These are phyloP conservation scores for Trogon surrucura DNA, from an alignment of 2,113 vertebrate species.

Conservation along the genomic window DNA sequence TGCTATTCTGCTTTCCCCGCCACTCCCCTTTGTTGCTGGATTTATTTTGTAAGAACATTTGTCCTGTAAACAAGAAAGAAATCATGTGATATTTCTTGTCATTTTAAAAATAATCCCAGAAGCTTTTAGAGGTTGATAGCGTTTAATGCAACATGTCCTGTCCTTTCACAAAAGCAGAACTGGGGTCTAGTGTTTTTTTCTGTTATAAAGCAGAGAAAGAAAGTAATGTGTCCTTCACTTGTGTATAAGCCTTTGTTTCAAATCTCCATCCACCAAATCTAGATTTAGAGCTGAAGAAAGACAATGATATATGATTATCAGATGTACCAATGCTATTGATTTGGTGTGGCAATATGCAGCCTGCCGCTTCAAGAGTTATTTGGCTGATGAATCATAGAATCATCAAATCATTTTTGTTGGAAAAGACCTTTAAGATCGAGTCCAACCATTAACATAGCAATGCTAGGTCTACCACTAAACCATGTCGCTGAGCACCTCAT, in stretches of 20 bases:
- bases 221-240: not conserved
- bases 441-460: too few species aligned
- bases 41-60: constrained; percentile 13
- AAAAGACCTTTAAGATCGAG: too few species aligned
- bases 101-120: constrained; percentile 19
- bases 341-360: not conserved
- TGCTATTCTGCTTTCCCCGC: not conserved
- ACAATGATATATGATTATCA: not conserved
- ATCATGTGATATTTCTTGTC: not conserved
- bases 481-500: too few species aligned
- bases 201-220: not conserved
- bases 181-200: not conserved
- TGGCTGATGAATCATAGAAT: not conserved
- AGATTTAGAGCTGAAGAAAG: not conserved
- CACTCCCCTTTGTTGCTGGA: constrained; percentile 15
- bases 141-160: not conserved
- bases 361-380: not conserved
- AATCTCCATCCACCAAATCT: not conserved
- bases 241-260: not conserved
- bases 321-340: not conserved
- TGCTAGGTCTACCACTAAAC: too few species aligned
- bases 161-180: not conserved
- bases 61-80: constrained; percentile 11
- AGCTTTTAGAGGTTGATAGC: not conserved
- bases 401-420: too few species aligned